Evolutionary conservation across 2,113 vertebrate species (phyloP).

Genomic region (Thunnus thynnus): DNA sequence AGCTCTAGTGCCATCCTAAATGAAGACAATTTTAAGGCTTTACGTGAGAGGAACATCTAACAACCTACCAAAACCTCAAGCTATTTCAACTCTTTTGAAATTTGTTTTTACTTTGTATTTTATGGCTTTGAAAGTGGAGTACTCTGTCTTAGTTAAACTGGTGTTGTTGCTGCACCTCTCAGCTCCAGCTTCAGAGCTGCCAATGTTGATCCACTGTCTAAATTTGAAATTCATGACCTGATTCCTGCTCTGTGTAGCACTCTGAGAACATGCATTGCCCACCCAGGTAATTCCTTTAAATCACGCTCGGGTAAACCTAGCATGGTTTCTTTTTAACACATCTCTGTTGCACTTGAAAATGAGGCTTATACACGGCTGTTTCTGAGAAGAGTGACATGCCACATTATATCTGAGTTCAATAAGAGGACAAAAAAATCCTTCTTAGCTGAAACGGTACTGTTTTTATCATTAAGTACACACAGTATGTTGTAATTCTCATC

Average conservation of each 20-base stretch:
- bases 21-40: conserved; percentile 67
- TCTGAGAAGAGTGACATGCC: neutral
- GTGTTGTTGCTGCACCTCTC: conserved; percentile 31
- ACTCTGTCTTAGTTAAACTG: conserved; percentile 6
- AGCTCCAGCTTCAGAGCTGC: conserved; percentile 32
- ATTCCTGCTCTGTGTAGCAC: conserved; percentile 47
- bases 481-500: conserved; percentile 3
- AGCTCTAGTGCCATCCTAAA: conserved; percentile 71
- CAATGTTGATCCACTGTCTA: conserved; percentile 39
- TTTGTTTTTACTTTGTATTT: conserved; percentile 30
- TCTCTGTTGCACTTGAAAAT: conserved; percentile 28
- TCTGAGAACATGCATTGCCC: conserved; percentile 55
- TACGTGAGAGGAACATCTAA: conserved; percentile 69
- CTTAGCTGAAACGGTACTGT: neutral
- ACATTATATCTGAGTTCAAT: conserved; percentile 12
- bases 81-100: conserved; percentile 38
- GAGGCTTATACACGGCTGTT: conserved; percentile 25
- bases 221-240: conserved; percentile 72
- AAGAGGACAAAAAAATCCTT: neutral
- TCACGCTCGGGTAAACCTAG: conserved; percentile 51
- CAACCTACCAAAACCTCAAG: conserved; percentile 39
- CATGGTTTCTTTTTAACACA: conserved; percentile 38
- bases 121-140: conserved; percentile 14
- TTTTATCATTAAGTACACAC: neutral
- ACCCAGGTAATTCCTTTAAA: conserved; percentile 68